Conservation (phyloP, 2,113 vertebrate genomes). For the Leptodactylus fuscus region DNA sequence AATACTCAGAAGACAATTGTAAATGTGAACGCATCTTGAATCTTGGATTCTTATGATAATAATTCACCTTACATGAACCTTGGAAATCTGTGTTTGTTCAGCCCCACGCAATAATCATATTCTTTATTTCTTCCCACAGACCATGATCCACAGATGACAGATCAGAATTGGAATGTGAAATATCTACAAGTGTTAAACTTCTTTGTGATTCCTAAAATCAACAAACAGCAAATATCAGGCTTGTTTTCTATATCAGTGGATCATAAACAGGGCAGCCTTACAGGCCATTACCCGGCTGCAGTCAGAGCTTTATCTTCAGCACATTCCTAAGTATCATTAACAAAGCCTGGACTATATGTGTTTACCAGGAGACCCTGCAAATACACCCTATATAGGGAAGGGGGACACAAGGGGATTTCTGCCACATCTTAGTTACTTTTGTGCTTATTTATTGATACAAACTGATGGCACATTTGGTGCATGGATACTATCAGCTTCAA, state of each 20-base stretch:
- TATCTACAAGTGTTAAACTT: slow-evolving; percentile 7
- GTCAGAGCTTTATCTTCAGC: slow-evolving; percentile 42
- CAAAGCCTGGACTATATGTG: slow-evolving; percentile 23
- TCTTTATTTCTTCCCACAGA: slow-evolving; percentile 2
- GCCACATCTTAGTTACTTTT: too few species aligned
- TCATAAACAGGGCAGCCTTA: slow-evolving; percentile 48
- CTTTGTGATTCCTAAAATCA: slow-evolving; percentile 24
- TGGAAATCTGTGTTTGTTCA: not conserved
- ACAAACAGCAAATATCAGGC: slow-evolving; percentile 49
- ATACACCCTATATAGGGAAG: not conserved
- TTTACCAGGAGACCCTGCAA: not conserved
- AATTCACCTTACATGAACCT: not conserved
- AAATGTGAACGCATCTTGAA: too few species aligned
- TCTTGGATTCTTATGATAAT: not conserved
- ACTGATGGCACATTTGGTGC: too few species aligned
- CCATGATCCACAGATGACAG: not conserved
- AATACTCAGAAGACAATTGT: too few species aligned
- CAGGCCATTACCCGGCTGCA: slow-evolving; percentile 38
- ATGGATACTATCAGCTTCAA: too few species aligned
- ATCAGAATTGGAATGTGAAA: slow-evolving; percentile 21
- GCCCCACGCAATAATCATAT: not conserved
- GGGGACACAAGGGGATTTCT: too few species aligned
- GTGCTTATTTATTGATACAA: too few species aligned
- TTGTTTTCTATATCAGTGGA: slow-evolving; percentile 44
- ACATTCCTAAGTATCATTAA: slow-evolving; percentile 48